phyloP scores from a whole-genome alignment of 2,113 vertebrate genomes.

The Stomatorhinus ivindoensis region DNA sequence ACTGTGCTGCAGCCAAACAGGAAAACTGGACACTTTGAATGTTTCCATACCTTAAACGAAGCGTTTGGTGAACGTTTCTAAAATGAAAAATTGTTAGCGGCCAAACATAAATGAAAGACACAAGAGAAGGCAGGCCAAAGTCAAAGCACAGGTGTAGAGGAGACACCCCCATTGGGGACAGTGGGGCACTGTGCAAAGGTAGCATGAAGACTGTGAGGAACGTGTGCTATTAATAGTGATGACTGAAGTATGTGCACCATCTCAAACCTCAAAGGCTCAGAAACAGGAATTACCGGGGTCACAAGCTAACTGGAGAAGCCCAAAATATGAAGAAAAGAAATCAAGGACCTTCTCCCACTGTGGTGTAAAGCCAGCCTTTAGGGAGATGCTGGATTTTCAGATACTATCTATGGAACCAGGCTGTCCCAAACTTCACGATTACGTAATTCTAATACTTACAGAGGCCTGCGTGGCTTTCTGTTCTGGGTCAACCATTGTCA shows the following conservation, averaged over 20 bases:
- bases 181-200: neutral
- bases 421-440: neutral
- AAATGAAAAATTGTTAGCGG: neutral
- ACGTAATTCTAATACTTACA: neutral
- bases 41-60: neutral
- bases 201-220: neutral
- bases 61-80: neutral
- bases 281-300: neutral
- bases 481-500: neutral
- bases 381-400: neutral
- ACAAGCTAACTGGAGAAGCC: neutral
- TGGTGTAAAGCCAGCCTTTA: neutral
- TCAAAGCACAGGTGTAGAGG: neutral
- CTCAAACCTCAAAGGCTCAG: neutral
- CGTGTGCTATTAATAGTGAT: neutral
- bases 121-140: neutral
- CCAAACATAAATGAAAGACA: neutral
- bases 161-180: neutral
- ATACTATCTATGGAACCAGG: neutral
- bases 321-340: neutral
- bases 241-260: neutral
- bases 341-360: neutral
- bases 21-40: neutral
- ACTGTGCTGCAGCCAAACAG: neutral
- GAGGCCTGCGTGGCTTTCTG: neutral